Evolutionary conservation across 2,113 vertebrate genomes (phyloP), one percentile per base, ranked within the genome.

Genomic region (Pelobates fuscus): DNA sequence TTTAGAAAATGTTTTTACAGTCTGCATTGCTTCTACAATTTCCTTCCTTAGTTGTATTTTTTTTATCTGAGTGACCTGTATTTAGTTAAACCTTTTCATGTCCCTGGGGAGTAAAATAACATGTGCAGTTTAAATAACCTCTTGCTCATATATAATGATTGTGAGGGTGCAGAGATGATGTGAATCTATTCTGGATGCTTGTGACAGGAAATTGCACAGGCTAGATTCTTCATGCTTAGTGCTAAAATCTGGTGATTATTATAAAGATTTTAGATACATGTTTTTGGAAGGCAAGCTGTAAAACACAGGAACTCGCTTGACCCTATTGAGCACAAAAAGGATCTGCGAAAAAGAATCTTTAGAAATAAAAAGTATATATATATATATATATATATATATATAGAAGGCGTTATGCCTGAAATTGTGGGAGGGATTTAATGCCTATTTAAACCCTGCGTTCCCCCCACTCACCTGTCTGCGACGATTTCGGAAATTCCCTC

Each of bases 101-200:
- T 61, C 65, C 41, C 73, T 29, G 12, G 44, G 25, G 73, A 77
- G 43, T 52, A 77, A 66, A 68, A 68, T 77, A 77, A 68, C 54
- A 67, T 68, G 65, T 67, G 30, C 64, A 68, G 73, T 23, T 68
- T 77, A 77, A 77, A 77, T 68, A 77, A 77, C 73, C 73, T 76
- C 72, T 67, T 67, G 64, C 64, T 67, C 73, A 68, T 67, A 68
- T 67, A 61, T 77, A 77, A 77, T 77, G 41, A 77, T 58, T 77
- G 55, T 77, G 20, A 52, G 10, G 23, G 64, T 68, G 24, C 14
- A 49, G 41, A 44, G 49, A 25, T 61, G 49, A 25, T 61, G 52
- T n/a, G 54, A 68, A 68, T 68, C 66, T 20, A 46, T 67, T 68
- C 14, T 23, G 55, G 44, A 67, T 58, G 18, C 18, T 68, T 8